Conservation (phyloP, 2,113 vertebrate species). For the Zonotrichia leucophrys region DNA sequence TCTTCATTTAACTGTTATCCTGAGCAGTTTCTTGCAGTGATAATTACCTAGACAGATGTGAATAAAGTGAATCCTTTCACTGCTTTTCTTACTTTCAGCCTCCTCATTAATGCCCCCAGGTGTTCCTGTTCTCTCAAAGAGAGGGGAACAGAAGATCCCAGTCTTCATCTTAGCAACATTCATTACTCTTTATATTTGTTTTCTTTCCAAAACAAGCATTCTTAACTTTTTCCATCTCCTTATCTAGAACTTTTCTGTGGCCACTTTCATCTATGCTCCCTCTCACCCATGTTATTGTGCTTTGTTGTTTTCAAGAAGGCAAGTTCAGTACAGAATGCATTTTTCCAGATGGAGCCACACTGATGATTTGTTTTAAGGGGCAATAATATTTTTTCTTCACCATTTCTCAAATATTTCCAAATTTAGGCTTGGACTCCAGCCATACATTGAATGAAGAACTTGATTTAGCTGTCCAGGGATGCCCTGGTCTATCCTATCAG, state of each 20-base stretch:
- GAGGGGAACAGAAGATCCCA: not conserved
- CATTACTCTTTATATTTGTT: conserved; percentile 8
- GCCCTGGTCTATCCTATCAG: not conserved
- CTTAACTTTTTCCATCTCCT: not conserved
- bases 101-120: not conserved
- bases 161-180: not conserved
- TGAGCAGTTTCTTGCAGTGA: not conserved
- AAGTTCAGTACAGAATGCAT: not conserved
- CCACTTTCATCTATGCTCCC: not conserved
- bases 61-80: conserved; percentile 1
- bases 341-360: not conserved
- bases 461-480: not conserved
- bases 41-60: not conserved
- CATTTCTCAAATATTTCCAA: not conserved
- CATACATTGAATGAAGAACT: not conserved
- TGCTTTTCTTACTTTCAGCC: not conserved
- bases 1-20: not conserved
- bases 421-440: not conserved
- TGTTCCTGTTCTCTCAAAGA: not conserved
- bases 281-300: not conserved
- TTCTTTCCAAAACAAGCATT: conserved; percentile 13
- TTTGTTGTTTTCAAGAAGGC: not conserved
- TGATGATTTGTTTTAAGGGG: not conserved
- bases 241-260: not conserved
- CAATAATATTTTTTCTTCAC: not conserved